Base-by-base conservation (phyloP, 2,888 invertebrate species). In the Scotopteryx bipunctaria region DNA sequence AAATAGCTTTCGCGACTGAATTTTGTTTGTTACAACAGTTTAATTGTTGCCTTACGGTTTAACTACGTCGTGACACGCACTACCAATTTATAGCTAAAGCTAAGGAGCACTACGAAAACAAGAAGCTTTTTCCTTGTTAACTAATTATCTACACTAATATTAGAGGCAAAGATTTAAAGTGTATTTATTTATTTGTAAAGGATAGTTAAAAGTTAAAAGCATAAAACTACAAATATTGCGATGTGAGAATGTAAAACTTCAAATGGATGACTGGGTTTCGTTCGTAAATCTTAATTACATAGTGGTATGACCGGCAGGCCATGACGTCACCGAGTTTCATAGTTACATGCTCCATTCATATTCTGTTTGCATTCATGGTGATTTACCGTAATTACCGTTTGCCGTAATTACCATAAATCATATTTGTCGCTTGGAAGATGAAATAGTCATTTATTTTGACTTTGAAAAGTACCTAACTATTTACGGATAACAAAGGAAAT, bases 281-380 rank as follows among this genome's bases (percentile, higher is more conserved):
- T 17, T 29, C 32, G 47, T 47, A 47, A 46, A 47, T 37, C 46
- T 42, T 42, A 42, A 42, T 46, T 25, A 47, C 37, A 19, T 40
- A 36, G 25, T 32, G 19, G 17, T 8, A 35, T 3, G 17, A 33
- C 33, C 23, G 33, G 33, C 35, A 13, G 6, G 9, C 14, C 17
- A 27, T 40, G 40, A 35, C 35, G 35, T 35, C 17, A 33, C 8
- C 23, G 8, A 9, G 4, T 17, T 29, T 17, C 29, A 15, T 25
- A 23, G 5, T 16, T 42, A 32, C 9, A 16, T 33, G 14, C 4
- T 9, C 17, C 6, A 19, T 31, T 36, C 27, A 37, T 37, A 31
- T 6, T 21, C 19, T 14, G 36, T 27, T 23, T 11, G 32, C 9
- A 6, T 44, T 44, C n/a, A 45, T 21, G 19, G 45, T 37, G 15